phyloP scores from a whole-genome alignment of 2,888 invertebrate species.

The Aromia moschata region DNA sequence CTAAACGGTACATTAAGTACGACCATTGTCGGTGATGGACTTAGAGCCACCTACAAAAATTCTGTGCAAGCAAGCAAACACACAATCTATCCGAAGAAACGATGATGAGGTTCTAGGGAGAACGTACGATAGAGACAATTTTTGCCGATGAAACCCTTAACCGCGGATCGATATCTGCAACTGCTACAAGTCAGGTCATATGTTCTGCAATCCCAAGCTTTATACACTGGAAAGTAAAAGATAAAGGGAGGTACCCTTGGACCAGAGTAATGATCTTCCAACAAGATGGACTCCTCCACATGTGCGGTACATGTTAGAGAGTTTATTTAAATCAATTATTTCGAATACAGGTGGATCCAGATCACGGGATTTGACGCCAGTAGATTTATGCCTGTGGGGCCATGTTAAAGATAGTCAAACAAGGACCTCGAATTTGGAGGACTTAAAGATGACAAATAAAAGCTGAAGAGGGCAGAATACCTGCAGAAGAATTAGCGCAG shows the following conservation, averaged over 20 bases:
- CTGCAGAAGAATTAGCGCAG: not conserved
- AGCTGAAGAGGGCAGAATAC: not conserved
- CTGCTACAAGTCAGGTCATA: not conserved
- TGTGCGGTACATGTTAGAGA: not conserved
- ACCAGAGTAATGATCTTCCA: not conserved
- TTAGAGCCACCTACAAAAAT: not conserved
- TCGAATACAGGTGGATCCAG: not conserved
- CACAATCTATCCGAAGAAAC: not conserved
- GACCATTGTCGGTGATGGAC: slow-evolving; percentile 27
- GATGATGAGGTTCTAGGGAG: not conserved
- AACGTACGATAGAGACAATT: not conserved
- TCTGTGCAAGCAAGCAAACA: not conserved
- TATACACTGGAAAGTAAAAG: not conserved
- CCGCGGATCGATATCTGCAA: not conserved
- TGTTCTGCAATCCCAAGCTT: not conserved
- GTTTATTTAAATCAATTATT: not conserved
- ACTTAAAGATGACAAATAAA: not conserved
- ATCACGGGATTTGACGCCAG: not conserved
- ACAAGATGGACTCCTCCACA: too few species aligned
- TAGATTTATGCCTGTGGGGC: not conserved
- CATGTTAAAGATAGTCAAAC: not conserved
- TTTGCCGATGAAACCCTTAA: not conserved
- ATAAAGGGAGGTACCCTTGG: not conserved
- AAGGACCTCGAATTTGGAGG: not conserved
- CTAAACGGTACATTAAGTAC: slow-evolving; percentile 39